These are phyloP conservation scores for Drosophila kanapiae DNA, from an alignment of 1,140 invertebrate species.

Conservation along the genomic window DNA sequence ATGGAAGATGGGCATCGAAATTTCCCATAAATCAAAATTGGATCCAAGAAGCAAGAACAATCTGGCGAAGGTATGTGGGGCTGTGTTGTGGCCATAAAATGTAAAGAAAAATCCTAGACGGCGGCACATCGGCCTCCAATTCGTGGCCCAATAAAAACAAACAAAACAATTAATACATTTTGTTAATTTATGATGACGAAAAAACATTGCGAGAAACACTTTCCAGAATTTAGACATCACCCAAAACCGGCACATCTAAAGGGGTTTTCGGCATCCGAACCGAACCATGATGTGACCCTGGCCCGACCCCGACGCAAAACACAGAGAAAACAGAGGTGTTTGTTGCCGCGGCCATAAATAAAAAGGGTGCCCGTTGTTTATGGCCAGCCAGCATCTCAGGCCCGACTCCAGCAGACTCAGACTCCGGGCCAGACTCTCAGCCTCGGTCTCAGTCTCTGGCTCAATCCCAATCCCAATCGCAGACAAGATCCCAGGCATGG, in stretches of 20 bases:
- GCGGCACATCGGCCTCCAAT: slow-evolving; percentile 76
- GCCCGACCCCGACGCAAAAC: slow-evolving; percentile 52
- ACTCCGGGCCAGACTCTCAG: slow-evolving; percentile 22
- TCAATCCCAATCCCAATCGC: slow-evolving; percentile 32
- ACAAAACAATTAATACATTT: slow-evolving; percentile 85
- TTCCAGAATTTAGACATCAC: slow-evolving; percentile 82
- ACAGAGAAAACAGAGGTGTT: slow-evolving; percentile 72
- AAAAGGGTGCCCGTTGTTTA: slow-evolving; percentile 82
- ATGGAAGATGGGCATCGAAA: slow-evolving; percentile 21
- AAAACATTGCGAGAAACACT: slow-evolving; percentile 83
- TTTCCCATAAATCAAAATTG: slow-evolving; percentile 39
- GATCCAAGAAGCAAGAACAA: slow-evolving; percentile 39
- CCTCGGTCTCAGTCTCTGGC: slow-evolving; percentile 7
- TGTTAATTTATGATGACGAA: slow-evolving; percentile 85
- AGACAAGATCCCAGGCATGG: slow-evolving; percentile 64
- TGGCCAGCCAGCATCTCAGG: slow-evolving; percentile 56
- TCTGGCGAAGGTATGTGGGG: slow-evolving; percentile 16
- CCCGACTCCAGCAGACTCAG: slow-evolving; percentile 27
- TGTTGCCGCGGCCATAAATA: slow-evolving; percentile 80
- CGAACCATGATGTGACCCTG: slow-evolving; percentile 32
- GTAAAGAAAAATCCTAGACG: slow-evolving; percentile 38
- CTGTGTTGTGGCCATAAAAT: slow-evolving; percentile 19
- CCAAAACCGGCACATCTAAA: slow-evolving; percentile 55
- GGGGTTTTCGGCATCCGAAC: slow-evolving; percentile 30
- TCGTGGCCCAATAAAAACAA: slow-evolving; percentile 75